Conservation (phyloP, 1,140 invertebrate genomes). For the Musca vetustissima region DNA sequence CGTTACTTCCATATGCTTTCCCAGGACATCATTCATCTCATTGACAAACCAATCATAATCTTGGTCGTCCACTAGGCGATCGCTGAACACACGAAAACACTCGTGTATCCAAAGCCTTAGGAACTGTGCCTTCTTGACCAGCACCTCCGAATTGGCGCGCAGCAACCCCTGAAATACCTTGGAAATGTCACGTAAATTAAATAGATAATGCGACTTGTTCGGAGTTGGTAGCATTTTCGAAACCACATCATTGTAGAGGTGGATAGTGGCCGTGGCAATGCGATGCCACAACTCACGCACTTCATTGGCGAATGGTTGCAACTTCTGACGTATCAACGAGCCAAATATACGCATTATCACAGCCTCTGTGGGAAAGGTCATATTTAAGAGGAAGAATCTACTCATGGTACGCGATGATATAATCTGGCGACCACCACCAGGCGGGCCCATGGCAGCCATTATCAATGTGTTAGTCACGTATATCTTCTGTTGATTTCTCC, state of each 20-base stretch:
- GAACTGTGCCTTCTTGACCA: constrained; percentile 69
- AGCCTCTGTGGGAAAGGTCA: constrained; percentile 76
- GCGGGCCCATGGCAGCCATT: constrained; percentile 76
- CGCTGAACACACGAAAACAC: constrained; percentile 78
- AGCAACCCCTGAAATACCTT: constrained; percentile 75
- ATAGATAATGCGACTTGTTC: constrained; percentile 85
- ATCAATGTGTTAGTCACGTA: constrained; percentile 77
- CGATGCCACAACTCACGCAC: constrained; percentile 68
- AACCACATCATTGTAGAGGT: constrained; percentile 72
- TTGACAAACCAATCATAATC: constrained; percentile 76
- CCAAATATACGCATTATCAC: constrained; percentile 80
- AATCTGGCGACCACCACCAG: constrained; percentile 75
- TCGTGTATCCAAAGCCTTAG: constrained; percentile 83
- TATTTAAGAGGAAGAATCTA: constrained; percentile 79
- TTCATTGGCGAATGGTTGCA: constrained; percentile 74
- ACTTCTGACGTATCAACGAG: constrained; percentile 78
- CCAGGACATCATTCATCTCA: constrained; percentile 71
- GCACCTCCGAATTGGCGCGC: constrained; percentile 71
- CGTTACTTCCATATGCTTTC: constrained; percentile 74
- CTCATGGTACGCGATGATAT: constrained; percentile 76
- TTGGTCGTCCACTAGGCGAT: constrained; percentile 75
- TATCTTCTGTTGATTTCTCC: constrained; percentile 71
- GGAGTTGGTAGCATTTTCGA: constrained; percentile 79
- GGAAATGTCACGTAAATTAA: constrained; percentile 85
- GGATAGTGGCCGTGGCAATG: constrained; percentile 64